Conservation (phyloP, 2,888 invertebrate species). For the Incurvaria masculella region DNA sequence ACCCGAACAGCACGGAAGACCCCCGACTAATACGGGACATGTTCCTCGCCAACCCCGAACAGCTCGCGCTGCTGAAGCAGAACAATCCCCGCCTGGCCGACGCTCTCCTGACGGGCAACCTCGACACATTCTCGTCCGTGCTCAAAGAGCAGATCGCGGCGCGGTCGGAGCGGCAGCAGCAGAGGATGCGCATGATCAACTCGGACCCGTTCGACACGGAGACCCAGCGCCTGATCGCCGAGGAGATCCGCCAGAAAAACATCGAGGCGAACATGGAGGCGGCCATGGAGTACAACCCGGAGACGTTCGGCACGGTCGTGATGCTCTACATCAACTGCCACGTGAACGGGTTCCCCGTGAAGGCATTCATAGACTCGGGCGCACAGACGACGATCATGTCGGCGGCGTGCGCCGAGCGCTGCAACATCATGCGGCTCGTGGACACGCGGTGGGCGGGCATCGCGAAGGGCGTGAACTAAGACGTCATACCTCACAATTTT, state of each 20-base stretch:
- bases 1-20: conserved; percentile 60
- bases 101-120: conserved; percentile 80
- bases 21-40: conserved; percentile 81
- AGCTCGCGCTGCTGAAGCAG: conserved; percentile 85
- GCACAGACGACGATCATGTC: conserved; percentile 99
- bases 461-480: conserved; percentile 96
- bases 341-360: conserved; percentile 95
- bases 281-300: conserved; percentile 98
- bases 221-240: conserved; percentile 91
- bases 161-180: conserved; percentile 77
- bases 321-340: conserved; percentile 98
- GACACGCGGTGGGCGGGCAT: conserved; percentile 94
- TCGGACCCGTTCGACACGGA: conserved; percentile 96
- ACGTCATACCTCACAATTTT: too few species aligned
- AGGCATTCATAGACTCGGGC: conserved; percentile 97
- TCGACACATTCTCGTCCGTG: conserved; percentile 62
- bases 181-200: conserved; percentile 81
- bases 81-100: conserved; percentile 92
- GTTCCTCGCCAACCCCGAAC: conserved; percentile 87
- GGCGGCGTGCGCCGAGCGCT: conserved; percentile 89
- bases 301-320: conserved; percentile 95
- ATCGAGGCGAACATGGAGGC: conserved; percentile 98
- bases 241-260: conserved; percentile 93
- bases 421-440: conserved; percentile 85
- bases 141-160: conserved; percentile 80